Conservation (phyloP, 2,888 invertebrate genomes). For the Leucania comma region DNA sequence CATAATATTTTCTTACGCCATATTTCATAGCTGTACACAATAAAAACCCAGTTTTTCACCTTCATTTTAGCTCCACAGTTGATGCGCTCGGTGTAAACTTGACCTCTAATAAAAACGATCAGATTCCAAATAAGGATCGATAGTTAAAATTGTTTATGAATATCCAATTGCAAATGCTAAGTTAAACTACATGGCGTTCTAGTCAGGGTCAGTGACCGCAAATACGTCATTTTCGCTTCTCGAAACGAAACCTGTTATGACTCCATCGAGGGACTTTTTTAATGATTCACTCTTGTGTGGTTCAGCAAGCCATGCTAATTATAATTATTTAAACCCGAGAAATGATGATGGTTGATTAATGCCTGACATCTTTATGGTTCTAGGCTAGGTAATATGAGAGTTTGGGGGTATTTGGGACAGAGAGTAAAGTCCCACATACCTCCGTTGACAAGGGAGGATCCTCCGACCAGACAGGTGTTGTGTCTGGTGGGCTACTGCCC, state of each 20-base stretch:
- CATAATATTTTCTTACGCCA: no score
- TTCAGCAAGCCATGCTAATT: not conserved
- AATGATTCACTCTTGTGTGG: not conserved
- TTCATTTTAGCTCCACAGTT: not conserved
- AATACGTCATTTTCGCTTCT: constrained; percentile 35
- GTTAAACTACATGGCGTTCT: not conserved
- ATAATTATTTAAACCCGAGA: not conserved
- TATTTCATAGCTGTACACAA: no score
- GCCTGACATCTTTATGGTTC: not conserved
- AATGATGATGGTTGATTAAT: no score
- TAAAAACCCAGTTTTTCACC: no score
- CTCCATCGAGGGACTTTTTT: constrained; percentile 32
- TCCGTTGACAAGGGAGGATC: no score
- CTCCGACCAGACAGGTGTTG: no score
- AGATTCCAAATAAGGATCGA: not conserved
- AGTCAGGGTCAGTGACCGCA: constrained; percentile 26
- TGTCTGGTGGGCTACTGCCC: no score
- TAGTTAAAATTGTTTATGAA: not conserved
- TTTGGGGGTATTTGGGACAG: no score
- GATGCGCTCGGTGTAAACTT: not conserved
- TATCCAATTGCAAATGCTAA: not conserved
- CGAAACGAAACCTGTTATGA: constrained; percentile 45
- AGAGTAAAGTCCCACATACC: no score
- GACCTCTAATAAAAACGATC: not conserved
- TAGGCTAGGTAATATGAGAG: not conserved